Base-by-base conservation (phyloP, 2,113 vertebrate species). In the Pelodiscus sinensis region DNA sequence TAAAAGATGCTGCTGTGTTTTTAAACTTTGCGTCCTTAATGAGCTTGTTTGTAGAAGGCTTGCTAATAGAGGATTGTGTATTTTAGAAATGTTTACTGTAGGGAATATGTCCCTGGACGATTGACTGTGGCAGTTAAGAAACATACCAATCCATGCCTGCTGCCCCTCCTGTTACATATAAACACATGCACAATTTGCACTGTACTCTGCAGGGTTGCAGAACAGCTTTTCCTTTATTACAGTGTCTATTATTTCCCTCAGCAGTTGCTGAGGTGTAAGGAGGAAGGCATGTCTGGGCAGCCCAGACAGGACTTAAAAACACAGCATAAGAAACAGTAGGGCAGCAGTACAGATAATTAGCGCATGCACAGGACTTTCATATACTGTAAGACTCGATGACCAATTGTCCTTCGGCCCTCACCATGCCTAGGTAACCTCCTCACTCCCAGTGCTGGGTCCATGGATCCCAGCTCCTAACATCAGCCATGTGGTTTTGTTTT, bases 221-320 rank as follows among this genome's bases (percentile, higher is more conserved):
- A 51, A 16, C 79, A 14, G 68, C 71, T 89, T 94, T 73, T 1
- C 1, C 92, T 58, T 83, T 91, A 90, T 79, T 92, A 81, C 51
- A 75, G 96, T 57, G 1, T 14, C 1, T 44, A 2, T 18, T 78
- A 83, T 81, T 60, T n/a, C 35, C 21, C 8, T 94, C 68, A 79
- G 71, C 81, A 82, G 87, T 55, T 92, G 92, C 80, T 92, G 0
- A 86, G 84, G 29, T 16, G 52, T 51, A 38, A 2, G 85, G 27
- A 90, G 88, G 8, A 79, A 89, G 58, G 89, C 94, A 8, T 87
- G 96, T 25, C 89, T 0, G 2, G 94, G 92, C 95, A 96, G 92
- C 94, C 88, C 86, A 75, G 11, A 78, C 6, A 4, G 3, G 83
- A 90, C 94, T 80, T 58, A 50, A 5, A 44, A 0, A 93, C 91